Evolutionary conservation across 2,888 invertebrate species (phyloP).

Genomic region (Rhingia rostrata): DNA sequence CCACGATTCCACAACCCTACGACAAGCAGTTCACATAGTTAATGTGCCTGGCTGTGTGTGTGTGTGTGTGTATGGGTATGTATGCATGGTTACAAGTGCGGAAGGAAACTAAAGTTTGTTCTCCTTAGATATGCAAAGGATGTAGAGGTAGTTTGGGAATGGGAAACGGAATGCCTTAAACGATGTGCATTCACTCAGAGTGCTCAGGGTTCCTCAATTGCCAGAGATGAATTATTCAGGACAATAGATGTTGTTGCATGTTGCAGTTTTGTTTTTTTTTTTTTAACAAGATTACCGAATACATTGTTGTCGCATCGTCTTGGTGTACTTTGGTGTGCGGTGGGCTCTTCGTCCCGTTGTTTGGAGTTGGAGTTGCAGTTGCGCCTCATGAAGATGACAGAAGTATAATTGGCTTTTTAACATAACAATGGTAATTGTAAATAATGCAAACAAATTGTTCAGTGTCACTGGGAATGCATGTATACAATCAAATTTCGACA

Average conservation of each 20-base stretch:
- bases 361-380: constrained; percentile 40
- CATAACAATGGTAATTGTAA: constrained; percentile 73
- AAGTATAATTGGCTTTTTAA: constrained; percentile 74
- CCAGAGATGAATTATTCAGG: constrained; percentile 71
- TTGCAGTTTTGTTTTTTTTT: constrained; percentile 72
- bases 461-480: constrained; percentile 24
- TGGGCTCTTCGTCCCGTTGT: constrained; percentile 8
- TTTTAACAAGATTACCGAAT: constrained; percentile 73
- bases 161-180: constrained; percentile 68
- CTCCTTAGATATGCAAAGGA: constrained; percentile 57
- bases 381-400: constrained; percentile 66
- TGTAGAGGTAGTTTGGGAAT: constrained; percentile 19
- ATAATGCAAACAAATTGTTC: constrained; percentile 66
- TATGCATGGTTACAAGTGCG: constrained; percentile 6
- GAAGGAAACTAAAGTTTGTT: constrained; percentile 58
- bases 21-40: constrained; percentile 35
- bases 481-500: constrained; percentile 15
- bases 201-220: constrained; percentile 69
- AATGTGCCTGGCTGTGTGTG: constrained; percentile 33
- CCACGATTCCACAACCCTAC: constrained; percentile 13
- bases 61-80: constrained; percentile 32
- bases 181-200: constrained; percentile 68
- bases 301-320: constrained; percentile 62
- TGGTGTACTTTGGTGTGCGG: constrained; percentile 13
- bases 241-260: constrained; percentile 73